Base-by-base conservation (phyloP, 2,797 vertebrate genomes). In the Onychomys arenicola region DNA sequence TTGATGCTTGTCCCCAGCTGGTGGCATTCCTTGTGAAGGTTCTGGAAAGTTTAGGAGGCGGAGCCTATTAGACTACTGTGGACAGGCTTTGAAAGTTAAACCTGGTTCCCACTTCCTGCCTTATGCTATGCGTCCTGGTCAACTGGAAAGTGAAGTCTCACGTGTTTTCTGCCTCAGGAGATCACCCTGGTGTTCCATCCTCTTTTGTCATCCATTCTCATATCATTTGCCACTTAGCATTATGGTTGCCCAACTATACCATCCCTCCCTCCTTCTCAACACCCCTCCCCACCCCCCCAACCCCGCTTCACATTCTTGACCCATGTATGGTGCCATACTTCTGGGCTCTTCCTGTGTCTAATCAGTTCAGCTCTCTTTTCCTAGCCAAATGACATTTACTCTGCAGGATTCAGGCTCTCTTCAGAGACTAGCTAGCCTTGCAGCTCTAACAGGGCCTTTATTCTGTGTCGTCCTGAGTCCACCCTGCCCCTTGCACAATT, bases 191-290 rank as follows among this genome's bases (percentile, higher is more conserved):
- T 46, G 0, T 29, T 49, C 86, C 52, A 32, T 34, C 8, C 4
- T 40, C 23, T 40, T 32, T 46, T 37, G 77, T 67, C 19, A 29
- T n/a, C n/a, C 69, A 32, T 5, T 32, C 7, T 77, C 12, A 75
- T 0, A 7, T 0, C 23, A 19, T 34, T 65, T 92, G 25, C 46
- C 55, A 67, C 14, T 78, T 29, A 76, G 29, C 37, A 7, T 55
- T 76, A 4, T 1, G 25, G 2, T 11, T 37, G 4, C 25, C 27
- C 25, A 7, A 0, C 1, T 57, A 16, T 43, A 52, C 46, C 21
- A 19, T 11, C 37, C 71, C 6, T 55, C 4, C 12, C 43, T 46
- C 14, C 5, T 11, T 57, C n/a, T 43, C 0, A 1, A 16, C 27
- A 59, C 23, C 11, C 43, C 46, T 5, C 49, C 29, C 37, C 52